Evolutionary conservation across 37 sponge, comb jelly and placozoan species (phyloP).

Genomic region (Haliclona indistincta): DNA sequence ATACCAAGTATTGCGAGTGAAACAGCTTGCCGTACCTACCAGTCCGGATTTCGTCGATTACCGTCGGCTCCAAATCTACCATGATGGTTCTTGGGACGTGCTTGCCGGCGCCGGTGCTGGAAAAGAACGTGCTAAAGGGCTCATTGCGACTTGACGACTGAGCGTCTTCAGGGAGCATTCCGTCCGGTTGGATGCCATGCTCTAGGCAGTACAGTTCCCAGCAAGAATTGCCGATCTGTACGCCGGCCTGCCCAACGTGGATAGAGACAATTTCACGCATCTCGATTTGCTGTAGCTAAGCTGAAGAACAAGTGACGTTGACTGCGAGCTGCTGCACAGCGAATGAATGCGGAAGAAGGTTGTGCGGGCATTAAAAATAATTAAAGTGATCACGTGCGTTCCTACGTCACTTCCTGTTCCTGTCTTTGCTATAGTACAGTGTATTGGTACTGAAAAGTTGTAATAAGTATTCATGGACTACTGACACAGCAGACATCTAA

Average conservation of each 20-base stretch:
- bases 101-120: constrained; percentile 84
- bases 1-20: constrained; percentile 91
- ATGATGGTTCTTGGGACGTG: constrained; percentile 90
- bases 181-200: constrained; percentile 92
- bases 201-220: constrained; percentile 94
- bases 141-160: constrained; percentile 80
- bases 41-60: constrained; percentile 85
- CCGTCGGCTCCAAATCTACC: constrained; percentile 85
- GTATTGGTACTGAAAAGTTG: too few species aligned
- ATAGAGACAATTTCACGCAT: constrained; percentile 83
- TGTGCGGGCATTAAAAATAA: too few species aligned
- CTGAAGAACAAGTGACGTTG: too few species aligned
- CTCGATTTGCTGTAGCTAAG: constrained; percentile 3
- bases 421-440: too few species aligned
- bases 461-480: too few species aligned
- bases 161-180: constrained; percentile 80
- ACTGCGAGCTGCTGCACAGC: too few species aligned
- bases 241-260: constrained; percentile 87
- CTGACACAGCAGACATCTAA: too few species aligned
- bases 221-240: constrained; percentile 94
- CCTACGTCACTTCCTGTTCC: too few species aligned
- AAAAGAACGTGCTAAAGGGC: constrained; percentile 94
- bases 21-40: constrained; percentile 89
- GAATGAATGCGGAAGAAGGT: too few species aligned
- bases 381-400: too few species aligned